phyloP scores from a whole-genome alignment of 2,888 invertebrate genomes.

The Incurvaria masculella region DNA sequence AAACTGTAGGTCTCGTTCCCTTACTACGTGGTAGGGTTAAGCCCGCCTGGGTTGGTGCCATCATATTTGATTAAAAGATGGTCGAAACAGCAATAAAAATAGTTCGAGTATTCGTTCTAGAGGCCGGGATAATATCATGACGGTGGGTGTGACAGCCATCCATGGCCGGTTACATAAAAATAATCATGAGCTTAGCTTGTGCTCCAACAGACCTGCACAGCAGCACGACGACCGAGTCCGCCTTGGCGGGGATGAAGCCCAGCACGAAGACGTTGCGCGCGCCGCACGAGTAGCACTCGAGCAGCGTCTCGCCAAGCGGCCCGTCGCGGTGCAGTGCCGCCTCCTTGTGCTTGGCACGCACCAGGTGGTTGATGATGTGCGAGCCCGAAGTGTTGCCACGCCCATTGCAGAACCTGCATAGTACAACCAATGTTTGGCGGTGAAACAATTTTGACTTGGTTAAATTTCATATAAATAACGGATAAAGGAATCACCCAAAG shows the following conservation, averaged over 20 bases:
- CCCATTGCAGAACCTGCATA: constrained; percentile 88
- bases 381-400: constrained; percentile 97
- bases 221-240: constrained; percentile 96
- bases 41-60: no score
- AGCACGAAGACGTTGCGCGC: constrained; percentile 97
- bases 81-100: no score
- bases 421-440: background rate
- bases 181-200: no score
- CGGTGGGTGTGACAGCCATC: no score
- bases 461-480: background rate
- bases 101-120: no score
- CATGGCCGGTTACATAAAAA: no score
- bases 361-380: constrained; percentile 98
- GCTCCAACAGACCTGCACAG: constrained; percentile 79
- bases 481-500: no score
- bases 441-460: background rate
- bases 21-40: no score
- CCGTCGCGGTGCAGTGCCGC: constrained; percentile 97
- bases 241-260: constrained; percentile 99
- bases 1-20: no score
- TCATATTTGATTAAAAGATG: no score
- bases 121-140: no score
- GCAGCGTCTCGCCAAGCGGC: constrained; percentile 93
- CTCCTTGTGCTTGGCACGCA: constrained; percentile 99
- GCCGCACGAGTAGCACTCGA: constrained; percentile 99